Evolutionary conservation across 2,888 invertebrate species (phyloP).

Genomic region (Trachelus troglodyta): DNA sequence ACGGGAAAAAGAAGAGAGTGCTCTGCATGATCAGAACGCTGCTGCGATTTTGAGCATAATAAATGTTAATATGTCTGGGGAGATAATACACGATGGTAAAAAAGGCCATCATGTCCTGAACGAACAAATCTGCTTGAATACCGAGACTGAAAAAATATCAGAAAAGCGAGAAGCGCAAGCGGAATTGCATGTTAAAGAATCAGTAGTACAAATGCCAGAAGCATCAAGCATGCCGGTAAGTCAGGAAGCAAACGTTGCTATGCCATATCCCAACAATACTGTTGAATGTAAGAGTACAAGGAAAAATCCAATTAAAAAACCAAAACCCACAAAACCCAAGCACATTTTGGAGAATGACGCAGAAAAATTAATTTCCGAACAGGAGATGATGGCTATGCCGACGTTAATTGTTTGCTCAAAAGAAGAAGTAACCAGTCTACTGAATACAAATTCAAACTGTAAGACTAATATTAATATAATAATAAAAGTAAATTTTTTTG

Average conservation of each 20-base stretch:
- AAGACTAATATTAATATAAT: conserved; percentile 5
- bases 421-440: conserved; percentile 39
- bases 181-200: background rate
- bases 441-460: conserved; percentile 21
- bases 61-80: conserved; percentile 48
- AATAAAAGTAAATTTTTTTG: background rate
- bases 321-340: conserved; percentile 24
- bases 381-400: conserved; percentile 46
- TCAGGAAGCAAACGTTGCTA: conserved; percentile 11
- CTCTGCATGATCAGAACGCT: conserved; percentile 59
- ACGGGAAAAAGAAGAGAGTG: conserved; percentile 35
- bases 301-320: conserved; percentile 9
- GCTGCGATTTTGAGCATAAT: conserved; percentile 62
- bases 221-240: conserved; percentile 6
- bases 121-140: background rate
- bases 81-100: background rate
- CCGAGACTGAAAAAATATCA: background rate
- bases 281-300: background rate
- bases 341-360: conserved; percentile 12
- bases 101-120: background rate
- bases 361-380: conserved; percentile 29
- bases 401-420: conserved; percentile 53
- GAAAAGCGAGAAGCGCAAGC: background rate
- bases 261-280: conserved; percentile 3
- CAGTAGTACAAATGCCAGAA: background rate